phyloP scores from a whole-genome alignment of 2,888 invertebrate species.

The Rapana venosa region DNA sequence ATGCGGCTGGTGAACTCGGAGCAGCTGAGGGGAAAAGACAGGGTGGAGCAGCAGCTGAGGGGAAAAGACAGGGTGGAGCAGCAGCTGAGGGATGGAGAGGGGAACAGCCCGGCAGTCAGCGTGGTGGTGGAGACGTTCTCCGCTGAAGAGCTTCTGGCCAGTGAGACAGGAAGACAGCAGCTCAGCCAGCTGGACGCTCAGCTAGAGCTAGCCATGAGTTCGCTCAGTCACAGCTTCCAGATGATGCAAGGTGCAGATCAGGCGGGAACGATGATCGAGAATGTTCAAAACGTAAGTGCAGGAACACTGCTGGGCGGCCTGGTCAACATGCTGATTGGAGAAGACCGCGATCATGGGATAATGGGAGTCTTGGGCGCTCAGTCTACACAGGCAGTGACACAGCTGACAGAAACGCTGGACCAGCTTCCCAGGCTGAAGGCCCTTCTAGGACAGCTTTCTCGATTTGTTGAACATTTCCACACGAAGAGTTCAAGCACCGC shows the following conservation, averaged over 20 bases:
- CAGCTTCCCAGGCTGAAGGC: neutral
- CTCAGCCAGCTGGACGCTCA: slow-evolving; percentile 12
- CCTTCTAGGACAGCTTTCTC: neutral
- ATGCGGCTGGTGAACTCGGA: neutral
- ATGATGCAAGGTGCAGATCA: slow-evolving; percentile 3
- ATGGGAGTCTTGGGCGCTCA: neutral
- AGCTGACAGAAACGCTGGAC: neutral
- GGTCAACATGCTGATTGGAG: neutral
- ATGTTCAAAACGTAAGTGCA: neutral
- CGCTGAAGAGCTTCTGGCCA: slow-evolving; percentile 14
- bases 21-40: neutral
- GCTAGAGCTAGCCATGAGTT: slow-evolving; percentile 2
- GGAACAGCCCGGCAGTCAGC: neutral
- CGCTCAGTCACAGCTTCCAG: neutral
- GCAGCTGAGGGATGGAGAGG: neutral
- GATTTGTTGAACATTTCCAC: neutral
- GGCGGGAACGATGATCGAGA: neutral
- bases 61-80: neutral
- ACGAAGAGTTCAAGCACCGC: neutral
- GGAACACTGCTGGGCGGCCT: neutral
- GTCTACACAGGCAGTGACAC: neutral
- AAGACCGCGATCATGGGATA: neutral
- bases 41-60: neutral
- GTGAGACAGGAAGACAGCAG: slow-evolving; percentile 19
- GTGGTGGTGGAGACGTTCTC: slow-evolving; percentile 25